A percentile compares a stretch with the other conserved stretches of the same genome.
Evolutionary conservation across 2,888 invertebrate species (phyloP).

Genomic region (Aleiodes alternator): DNA sequence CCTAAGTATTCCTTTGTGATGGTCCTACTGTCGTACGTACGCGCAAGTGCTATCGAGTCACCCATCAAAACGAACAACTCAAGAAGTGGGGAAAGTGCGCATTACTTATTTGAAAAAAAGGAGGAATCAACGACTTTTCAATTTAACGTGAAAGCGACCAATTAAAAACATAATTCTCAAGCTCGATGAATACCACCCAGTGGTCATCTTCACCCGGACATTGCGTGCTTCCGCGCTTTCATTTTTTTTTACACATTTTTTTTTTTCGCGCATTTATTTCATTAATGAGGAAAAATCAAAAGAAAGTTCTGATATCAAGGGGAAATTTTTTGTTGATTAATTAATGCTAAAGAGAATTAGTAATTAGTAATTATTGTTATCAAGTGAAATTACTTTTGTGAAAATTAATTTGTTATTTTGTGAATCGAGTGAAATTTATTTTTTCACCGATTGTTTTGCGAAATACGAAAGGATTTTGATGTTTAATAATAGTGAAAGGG

Average conservation of each 20-base stretch:
- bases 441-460: no score
- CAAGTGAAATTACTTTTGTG: conserved; percentile 9
- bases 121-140: background rate
- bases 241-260: conserved; percentile 31
- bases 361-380: conserved; percentile 17
- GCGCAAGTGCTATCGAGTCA: conserved; percentile 2
- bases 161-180: conserved; percentile 33
- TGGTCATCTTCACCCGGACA: conserved; percentile 40
- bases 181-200: background rate
- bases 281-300: conserved; percentile 26
- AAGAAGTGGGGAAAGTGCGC: background rate
- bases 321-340: conserved; percentile 15
- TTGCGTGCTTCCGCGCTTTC: conserved; percentile 42
- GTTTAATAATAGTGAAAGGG: no score
- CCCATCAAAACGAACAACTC: background rate
- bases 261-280: conserved; percentile 38
- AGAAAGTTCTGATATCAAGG: conserved; percentile 23
- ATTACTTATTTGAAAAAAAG: background rate
- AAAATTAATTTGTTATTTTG: background rate
- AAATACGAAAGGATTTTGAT: no score
- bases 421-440: no score
- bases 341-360: conserved; percentile 15
- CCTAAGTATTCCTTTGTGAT: background rate
- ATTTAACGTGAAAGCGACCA: conserved; percentile 41
- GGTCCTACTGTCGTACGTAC: conserved; percentile 40